These are phyloP conservation scores for Siniperca chuatsi DNA, from an alignment of 2,113 vertebrate genomes.

Conservation along the genomic window DNA sequence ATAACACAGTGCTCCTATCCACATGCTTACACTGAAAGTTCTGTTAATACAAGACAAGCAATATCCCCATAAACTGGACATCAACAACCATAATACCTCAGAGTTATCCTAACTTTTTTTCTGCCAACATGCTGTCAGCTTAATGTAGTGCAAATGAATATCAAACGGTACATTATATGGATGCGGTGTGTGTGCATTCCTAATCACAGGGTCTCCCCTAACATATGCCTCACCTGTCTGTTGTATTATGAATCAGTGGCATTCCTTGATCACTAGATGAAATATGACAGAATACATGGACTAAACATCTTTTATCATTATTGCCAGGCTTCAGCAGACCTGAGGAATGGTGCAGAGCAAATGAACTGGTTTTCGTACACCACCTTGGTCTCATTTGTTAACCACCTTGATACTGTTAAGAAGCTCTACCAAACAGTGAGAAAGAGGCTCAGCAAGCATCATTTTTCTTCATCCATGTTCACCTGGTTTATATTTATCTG, in stretches of 20 bases:
- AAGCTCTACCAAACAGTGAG: neutral
- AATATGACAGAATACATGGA: neutral
- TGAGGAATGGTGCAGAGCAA: neutral
- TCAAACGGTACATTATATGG: conserved; percentile 1
- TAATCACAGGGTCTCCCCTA: neutral
- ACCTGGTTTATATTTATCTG: conserved; percentile 51
- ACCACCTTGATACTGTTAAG: neutral
- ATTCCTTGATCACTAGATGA: conserved; percentile 6
- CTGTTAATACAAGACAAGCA: neutral
- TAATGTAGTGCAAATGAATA: neutral
- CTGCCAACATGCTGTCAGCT: neutral
- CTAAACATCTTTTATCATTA: conserved; percentile 11
- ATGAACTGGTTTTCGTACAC: neutral
- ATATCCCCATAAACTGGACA: neutral
- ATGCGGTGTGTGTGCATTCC: neutral
- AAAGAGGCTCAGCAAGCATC: neutral
- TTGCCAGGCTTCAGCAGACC: neutral
- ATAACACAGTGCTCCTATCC: too few relatives aligned
- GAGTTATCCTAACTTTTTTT: neutral
- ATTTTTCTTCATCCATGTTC: conserved; percentile 56
- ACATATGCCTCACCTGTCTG: conserved; percentile 3
- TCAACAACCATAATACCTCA: neutral
- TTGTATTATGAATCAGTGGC: neutral
- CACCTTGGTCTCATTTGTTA: conserved; percentile 6
- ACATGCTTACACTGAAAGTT: neutral